These are phyloP conservation scores for Trissolcus japonicus DNA, from an alignment of 2,888 invertebrate genomes.

Conservation along the genomic window DNA sequence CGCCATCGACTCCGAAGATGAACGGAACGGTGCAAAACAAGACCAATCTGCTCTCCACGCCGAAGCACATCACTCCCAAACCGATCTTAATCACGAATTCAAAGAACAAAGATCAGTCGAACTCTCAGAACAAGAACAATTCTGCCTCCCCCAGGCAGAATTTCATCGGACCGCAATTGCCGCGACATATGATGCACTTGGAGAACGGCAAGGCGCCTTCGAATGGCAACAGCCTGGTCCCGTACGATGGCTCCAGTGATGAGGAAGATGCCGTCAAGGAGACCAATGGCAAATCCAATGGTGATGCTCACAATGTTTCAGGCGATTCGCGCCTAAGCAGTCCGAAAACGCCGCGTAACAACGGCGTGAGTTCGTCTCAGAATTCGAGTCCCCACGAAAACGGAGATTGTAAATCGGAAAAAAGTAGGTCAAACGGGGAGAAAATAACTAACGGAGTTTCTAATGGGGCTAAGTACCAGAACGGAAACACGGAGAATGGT, in stretches of 20 bases:
- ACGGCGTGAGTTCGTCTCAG: slow-evolving; percentile 1
- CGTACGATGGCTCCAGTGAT: slow-evolving; percentile 73
- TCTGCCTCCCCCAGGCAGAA: slow-evolving; percentile 46
- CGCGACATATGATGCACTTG: slow-evolving; percentile 62
- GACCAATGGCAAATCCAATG: slow-evolving; percentile 16
- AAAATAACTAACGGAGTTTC: slow-evolving; percentile 49
- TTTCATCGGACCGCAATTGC: slow-evolving; percentile 70
- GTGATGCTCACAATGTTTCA: slow-evolving; percentile 27
- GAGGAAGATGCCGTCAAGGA: slow-evolving; percentile 65
- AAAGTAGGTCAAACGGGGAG: slow-evolving; percentile 38
- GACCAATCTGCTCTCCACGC: slow-evolving; percentile 58
- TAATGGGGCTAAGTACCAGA: slow-evolving; percentile 62
- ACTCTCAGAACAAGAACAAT: slow-evolving; percentile 24
- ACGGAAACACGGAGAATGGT: slow-evolving; percentile 65
- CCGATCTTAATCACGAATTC: slow-evolving; percentile 37
- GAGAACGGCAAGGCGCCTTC: slow-evolving; percentile 68
- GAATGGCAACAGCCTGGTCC: slow-evolving; percentile 71
- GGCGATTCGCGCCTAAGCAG: slow-evolving; percentile 39
- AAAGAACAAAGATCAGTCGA: slow-evolving; percentile 36
- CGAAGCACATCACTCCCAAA: slow-evolving; percentile 63
- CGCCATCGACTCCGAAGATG: slow-evolving; percentile 61
- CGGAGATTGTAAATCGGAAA: slow-evolving; percentile 24
- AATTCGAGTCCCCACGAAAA: slow-evolving; percentile 33
- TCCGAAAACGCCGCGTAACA: slow-evolving; percentile 39
- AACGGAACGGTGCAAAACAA: slow-evolving; percentile 66